These are phyloP conservation scores for Nysson spinosus DNA, from an alignment of 2,888 invertebrate species.

Conservation along the genomic window DNA sequence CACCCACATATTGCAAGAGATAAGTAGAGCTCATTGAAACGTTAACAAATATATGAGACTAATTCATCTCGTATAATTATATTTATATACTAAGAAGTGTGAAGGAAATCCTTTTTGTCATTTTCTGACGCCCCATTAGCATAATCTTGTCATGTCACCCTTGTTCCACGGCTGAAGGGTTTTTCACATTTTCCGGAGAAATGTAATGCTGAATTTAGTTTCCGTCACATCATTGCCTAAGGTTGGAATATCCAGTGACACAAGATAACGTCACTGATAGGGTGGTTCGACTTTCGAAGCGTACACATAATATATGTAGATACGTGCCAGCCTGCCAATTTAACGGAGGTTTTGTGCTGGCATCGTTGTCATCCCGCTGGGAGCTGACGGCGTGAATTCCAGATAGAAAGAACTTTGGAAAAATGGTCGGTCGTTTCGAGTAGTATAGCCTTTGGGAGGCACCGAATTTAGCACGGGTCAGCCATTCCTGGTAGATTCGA, in stretches of 20 bases:
- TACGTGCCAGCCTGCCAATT: conserved; percentile 31
- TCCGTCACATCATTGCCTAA: background rate
- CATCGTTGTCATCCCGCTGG: conserved; percentile 12
- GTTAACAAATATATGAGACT: no score
- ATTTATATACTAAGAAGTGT: no score
- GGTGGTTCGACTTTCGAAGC: conserved; percentile 23
- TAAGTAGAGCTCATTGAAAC: no score
- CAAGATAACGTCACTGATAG: conserved; percentile 5
- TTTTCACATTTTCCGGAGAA: no score
- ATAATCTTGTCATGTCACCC: no score
- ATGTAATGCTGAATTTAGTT: no score
- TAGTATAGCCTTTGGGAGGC: background rate
- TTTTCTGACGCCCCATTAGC: no score
- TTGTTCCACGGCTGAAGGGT: no score
- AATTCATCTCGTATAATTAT: no score
- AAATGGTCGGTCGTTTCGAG: conserved; percentile 15
- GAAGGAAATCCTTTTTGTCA: no score
- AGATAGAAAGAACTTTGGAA: background rate
- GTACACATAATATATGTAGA: conserved; percentile 35
- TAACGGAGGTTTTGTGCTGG: conserved; percentile 3
- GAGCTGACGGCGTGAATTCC: conserved; percentile 12
- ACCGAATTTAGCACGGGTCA: conserved; percentile 28
- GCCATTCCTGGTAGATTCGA: conserved; percentile 12
- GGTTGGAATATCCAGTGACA: background rate
- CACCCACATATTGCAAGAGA: no score